These are phyloP conservation scores for Aeoliscus strigatus DNA, from an alignment of 2,797 vertebrate species.

Conservation along the genomic window DNA sequence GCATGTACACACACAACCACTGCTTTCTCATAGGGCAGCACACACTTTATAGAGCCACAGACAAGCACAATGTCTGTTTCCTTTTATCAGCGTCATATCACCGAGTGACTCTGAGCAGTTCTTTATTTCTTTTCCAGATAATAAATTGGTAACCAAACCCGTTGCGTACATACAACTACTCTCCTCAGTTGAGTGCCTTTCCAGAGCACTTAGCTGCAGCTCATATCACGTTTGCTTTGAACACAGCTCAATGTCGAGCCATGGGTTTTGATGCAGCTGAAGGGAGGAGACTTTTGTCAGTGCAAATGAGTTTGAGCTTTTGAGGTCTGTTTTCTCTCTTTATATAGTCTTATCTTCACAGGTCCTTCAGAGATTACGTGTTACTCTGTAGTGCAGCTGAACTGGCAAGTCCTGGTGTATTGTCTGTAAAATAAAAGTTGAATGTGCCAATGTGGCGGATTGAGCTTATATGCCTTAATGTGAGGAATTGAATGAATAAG, in stretches of 20 bases:
- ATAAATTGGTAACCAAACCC: constrained; percentile 39
- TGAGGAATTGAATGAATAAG: too few relatives aligned
- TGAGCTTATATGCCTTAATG: too few relatives aligned
- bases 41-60: not conserved
- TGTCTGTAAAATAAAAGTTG: too few relatives aligned
- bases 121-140: constrained; percentile 53
- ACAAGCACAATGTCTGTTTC: constrained; percentile 4
- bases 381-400: too few relatives aligned
- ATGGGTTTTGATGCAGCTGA: constrained; percentile 25
- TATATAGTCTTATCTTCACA: too few relatives aligned
- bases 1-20: not conserved
- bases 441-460: too few relatives aligned
- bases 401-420: too few relatives aligned
- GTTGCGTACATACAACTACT: constrained; percentile 21
- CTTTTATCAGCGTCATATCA: constrained; percentile 49
- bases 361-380: too few relatives aligned
- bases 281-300: constrained; percentile 30
- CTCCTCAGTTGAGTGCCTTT: constrained; percentile 35
- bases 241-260: constrained; percentile 29
- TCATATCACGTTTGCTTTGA: constrained; percentile 58
- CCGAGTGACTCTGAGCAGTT: constrained; percentile 37
- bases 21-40: constrained; percentile 2
- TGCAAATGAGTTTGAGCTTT: constrained; percentile 35
- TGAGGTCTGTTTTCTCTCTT: constrained; percentile 29
- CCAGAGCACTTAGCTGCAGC: constrained; percentile 32